Percentiles rank a stretch among this genome's conserved stretches.
Evolutionary conservation across 1,140 invertebrate species (phyloP).

Genomic region (Planococcus citri): DNA sequence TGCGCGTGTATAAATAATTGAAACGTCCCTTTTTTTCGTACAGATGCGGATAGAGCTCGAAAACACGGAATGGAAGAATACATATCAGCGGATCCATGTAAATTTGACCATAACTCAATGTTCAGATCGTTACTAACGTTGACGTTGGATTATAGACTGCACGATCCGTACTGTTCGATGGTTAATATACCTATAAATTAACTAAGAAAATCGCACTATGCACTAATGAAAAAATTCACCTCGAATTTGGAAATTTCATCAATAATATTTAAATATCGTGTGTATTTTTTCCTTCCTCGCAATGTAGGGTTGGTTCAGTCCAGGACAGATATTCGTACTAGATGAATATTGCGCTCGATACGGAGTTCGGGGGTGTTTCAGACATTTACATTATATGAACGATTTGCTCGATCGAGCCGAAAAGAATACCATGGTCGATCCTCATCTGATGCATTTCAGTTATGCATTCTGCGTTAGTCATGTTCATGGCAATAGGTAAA

Average conservation of each 20-base stretch:
- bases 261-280: neutral
- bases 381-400: slow-evolving; percentile 91
- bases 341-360: slow-evolving; percentile 98
- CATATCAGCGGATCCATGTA: slow-evolving; percentile 94
- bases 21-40: neutral
- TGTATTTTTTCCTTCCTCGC: neutral
- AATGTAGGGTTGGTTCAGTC: slow-evolving; percentile 93
- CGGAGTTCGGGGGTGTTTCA: slow-evolving; percentile 90
- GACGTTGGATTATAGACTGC: slow-evolving; percentile 87
- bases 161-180: slow-evolving; percentile 93
- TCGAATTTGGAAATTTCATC: neutral
- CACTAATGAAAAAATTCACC: neutral
- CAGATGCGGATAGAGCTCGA: slow-evolving; percentile 86
- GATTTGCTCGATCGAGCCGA: slow-evolving; percentile 93
- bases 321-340: slow-evolving; percentile 93
- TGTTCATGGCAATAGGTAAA: slow-evolving; percentile 89
- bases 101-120: slow-evolving; percentile 84
- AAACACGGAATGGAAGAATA: slow-evolving; percentile 99
- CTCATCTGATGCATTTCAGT: slow-evolving; percentile 94
- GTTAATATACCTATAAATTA: too few relatives aligned
- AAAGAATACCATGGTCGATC: slow-evolving; percentile 90
- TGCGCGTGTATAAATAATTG: too few relatives aligned
- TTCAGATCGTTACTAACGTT: slow-evolving; percentile 86
- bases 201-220: neutral
- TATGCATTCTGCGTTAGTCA: slow-evolving; percentile 98